Base-by-base conservation (phyloP, 2,113 vertebrate species). In the Tapirus terrestris region DNA sequence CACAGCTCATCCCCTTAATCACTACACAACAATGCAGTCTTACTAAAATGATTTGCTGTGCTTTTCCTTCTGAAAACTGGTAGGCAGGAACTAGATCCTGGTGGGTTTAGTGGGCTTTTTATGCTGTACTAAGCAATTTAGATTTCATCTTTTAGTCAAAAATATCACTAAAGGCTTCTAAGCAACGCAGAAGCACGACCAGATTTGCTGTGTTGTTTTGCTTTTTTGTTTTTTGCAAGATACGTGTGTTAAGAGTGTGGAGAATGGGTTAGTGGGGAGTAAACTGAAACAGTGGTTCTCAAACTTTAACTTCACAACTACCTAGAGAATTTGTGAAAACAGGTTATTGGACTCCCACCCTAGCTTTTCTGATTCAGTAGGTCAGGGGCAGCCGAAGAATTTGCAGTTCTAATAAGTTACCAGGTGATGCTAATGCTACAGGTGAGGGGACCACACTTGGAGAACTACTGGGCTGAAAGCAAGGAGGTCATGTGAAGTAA, bases 261-360 rank as follows among this genome's bases (percentile, higher is more conserved):
- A 83, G 43, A 72, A 77, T 45, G 36, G 21, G 65, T 61, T 77
- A 58, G 31, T 67, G 27, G 21, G 33, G n/a, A 36, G 25, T 70
- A 39, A n/a, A 89, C 14, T 56, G 14, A 17, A 83, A 29, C 29
- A 68, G 14, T 83, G 14, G 31, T 43, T 95, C 33, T 80, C 65
- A 75, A 83, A 93, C 25, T 80, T 76, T 18, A 93, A 58, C 81
- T 61, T 90, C 76, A 80, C 20, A 56, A 60, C 84, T 68, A 92
- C 21, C 29, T 92, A 48, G 33, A 67, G 53, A 90, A 65, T 80
- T 17, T 53, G 27, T 80, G 94, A 53, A 89, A 94, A 43, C 31
- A 60, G 16, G 51, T 85, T 61, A 51, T 39, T 68, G 2, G 14
- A 85, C 14, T 21, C 39, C 73, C n/a, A 80, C 29, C 60, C 9